These are phyloP conservation scores for Opisthocomus hoazin DNA, from an alignment of 2,113 vertebrate species.

Conservation along the genomic window DNA sequence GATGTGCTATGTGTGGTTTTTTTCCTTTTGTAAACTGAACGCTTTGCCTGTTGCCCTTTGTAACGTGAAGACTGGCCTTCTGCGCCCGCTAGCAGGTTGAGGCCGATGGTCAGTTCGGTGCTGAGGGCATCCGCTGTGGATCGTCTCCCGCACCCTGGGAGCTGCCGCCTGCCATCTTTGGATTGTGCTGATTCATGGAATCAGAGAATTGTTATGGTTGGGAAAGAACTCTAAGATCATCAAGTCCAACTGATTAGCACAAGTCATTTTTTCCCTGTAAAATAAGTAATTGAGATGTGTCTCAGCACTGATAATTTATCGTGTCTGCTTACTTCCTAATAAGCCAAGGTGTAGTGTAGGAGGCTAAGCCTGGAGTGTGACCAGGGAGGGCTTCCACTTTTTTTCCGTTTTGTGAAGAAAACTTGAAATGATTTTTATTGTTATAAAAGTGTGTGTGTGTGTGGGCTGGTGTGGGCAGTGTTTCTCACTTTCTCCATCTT, in stretches of 20 bases:
- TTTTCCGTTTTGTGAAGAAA: neutral
- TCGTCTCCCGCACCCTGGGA: neutral
- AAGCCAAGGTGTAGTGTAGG: neutral
- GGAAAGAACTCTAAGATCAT: no score
- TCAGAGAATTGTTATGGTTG: no score
- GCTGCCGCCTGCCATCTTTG: neutral
- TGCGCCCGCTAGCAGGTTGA: fast-evolving
- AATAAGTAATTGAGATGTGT: neutral
- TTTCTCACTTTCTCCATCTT: neutral
- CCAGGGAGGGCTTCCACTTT: neutral
- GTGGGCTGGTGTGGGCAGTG: neutral
- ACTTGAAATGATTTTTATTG: neutral
- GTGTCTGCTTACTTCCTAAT: neutral
- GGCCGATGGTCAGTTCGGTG: neutral
- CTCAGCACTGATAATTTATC: neutral
- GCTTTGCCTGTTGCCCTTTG: no score
- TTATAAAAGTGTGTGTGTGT: neutral
- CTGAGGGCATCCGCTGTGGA: neutral
- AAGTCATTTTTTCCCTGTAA: neutral
- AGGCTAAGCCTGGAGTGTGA: neutral
- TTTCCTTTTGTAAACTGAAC: no score
- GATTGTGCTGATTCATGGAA: neutral
- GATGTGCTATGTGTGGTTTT: neutral
- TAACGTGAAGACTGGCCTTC: neutral
- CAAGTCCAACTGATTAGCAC: no score